Conservation (phyloP, 2,888 invertebrate genomes). For the Elmis aenea region DNA sequence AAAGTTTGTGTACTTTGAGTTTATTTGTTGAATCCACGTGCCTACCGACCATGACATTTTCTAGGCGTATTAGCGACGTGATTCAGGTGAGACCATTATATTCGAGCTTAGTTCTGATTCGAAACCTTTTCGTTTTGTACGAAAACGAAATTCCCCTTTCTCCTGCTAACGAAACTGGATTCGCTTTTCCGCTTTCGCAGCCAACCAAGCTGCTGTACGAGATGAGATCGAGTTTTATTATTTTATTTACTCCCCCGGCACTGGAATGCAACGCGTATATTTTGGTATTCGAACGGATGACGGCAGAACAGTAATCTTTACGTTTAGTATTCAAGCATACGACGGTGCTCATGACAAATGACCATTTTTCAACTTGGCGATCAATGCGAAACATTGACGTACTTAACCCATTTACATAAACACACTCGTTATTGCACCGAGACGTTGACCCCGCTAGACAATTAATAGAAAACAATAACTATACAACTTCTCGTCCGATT, state of each 20-base stretch:
- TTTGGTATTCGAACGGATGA: conserved; percentile 54
- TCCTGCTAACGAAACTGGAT: conserved; percentile 27
- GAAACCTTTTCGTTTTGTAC: conserved; percentile 30
- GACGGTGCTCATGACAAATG: conserved; percentile 27
- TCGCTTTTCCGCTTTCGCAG: conserved; percentile 27
- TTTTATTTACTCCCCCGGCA: conserved; percentile 22
- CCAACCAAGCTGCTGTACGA: conserved; percentile 16
- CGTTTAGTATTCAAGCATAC: conserved; percentile 29
- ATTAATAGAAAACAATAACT: too few relatives aligned
- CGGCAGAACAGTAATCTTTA: conserved; percentile 24
- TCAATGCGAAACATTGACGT: conserved; percentile 25
- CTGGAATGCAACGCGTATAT: conserved; percentile 53
- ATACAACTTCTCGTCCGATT: too few relatives aligned
- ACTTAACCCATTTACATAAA: conserved; percentile 29
- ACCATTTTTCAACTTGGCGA: conserved; percentile 26
- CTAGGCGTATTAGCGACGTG: conserved; percentile 12
- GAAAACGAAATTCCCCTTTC: conserved; percentile 36
- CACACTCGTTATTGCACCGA: conserved; percentile 20
- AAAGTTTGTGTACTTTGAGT: conserved; percentile 11
- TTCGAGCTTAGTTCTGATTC: conserved; percentile 16
- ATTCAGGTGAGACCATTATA: conserved; percentile 21
- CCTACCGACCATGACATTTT: conserved; percentile 20
- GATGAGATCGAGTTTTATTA: conserved; percentile 20
- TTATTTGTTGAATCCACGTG: conserved; percentile 10
- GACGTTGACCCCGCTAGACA: conserved; percentile 22